Evolutionary conservation across 2,797 vertebrate species (phyloP).

Genomic region (Falco naumanni): DNA sequence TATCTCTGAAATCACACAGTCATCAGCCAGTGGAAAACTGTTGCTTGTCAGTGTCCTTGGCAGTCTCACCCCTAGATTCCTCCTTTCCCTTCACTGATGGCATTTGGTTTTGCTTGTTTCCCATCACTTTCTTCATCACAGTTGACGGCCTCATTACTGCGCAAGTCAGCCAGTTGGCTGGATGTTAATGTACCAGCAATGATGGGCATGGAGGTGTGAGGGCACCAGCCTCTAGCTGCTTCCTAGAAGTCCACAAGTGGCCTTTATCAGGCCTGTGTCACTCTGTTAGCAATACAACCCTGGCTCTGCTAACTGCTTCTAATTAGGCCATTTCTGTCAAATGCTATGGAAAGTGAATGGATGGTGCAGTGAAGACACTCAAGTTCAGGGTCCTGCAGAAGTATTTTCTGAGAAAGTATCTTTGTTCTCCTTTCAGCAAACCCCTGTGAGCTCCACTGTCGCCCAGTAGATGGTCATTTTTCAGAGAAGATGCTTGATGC

Average conservation of each 20-base stretch:
- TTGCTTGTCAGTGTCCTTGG: background rate
- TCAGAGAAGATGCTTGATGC: constrained; percentile 96
- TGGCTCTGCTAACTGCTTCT: background rate
- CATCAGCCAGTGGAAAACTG: background rate
- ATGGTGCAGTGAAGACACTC: background rate
- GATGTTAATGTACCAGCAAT: accelerated
- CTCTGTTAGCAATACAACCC: background rate
- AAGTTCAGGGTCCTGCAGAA: background rate
- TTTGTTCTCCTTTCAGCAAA: constrained; percentile 75
- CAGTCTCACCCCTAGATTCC: background rate
- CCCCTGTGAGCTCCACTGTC: constrained; percentile 94
- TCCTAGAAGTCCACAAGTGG: background rate
- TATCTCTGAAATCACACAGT: background rate
- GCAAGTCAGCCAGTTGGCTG: background rate
- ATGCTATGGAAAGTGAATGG: background rate
- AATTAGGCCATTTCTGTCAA: background rate
- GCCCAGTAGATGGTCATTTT: constrained; percentile 85
- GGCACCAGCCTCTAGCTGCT: background rate
- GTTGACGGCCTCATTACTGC: background rate
- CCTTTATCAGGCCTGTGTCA: background rate
- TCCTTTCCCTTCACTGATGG: background rate
- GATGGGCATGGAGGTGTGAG: accelerated
- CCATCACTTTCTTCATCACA: background rate
- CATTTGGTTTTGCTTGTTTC: background rate
- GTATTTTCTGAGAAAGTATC: background rate